phyloP scores from a whole-genome alignment of 2,888 invertebrate genomes.

The Liposcelis brunnea region DNA sequence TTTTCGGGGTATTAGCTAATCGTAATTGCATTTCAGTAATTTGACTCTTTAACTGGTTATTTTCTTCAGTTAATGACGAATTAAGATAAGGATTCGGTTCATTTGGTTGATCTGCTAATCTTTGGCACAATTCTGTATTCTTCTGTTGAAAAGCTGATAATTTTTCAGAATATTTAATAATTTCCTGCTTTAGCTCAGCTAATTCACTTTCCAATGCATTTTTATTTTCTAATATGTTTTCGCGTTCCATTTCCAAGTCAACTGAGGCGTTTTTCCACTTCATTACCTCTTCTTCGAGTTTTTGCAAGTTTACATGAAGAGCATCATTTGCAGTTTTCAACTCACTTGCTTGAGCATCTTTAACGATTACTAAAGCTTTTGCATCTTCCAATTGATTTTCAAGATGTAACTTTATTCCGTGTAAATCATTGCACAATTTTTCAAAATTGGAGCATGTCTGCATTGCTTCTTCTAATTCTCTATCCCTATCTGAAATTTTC shows the following conservation, averaged over 20 bases:
- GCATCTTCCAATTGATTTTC: slow-evolving; percentile 16
- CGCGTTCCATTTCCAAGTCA: slow-evolving; percentile 11
- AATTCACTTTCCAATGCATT: slow-evolving; percentile 13
- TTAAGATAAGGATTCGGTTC: too few relatives aligned
- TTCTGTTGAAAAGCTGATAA: too few relatives aligned
- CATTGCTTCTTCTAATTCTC: slow-evolving; percentile 8
- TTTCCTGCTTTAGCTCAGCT: slow-evolving; percentile 15
- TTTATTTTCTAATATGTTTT: slow-evolving; percentile 7
- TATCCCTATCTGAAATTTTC: too few relatives aligned
- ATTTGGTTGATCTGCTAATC: too few relatives aligned
- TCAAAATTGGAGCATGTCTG: too few relatives aligned
- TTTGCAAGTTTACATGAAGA: slow-evolving; percentile 9
- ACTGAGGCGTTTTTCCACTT: slow-evolving; percentile 8
- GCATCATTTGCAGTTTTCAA: slow-evolving; percentile 5
- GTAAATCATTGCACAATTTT: neutral
- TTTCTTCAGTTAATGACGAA: slow-evolving; percentile 16
- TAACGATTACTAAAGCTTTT: neutral
- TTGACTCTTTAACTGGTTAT: slow-evolving; percentile 4
- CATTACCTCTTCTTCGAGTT: slow-evolving; percentile 8
- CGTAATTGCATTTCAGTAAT: slow-evolving; percentile 14
- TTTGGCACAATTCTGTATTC: too few relatives aligned
- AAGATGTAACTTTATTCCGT: slow-evolving; percentile 11
- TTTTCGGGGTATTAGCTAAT: slow-evolving; percentile 8
- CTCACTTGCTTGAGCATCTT: slow-evolving; percentile 10
- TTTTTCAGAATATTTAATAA: neutral